Base-by-base conservation (phyloP, 2,113 vertebrate genomes). In the Vulpes vulpes region DNA sequence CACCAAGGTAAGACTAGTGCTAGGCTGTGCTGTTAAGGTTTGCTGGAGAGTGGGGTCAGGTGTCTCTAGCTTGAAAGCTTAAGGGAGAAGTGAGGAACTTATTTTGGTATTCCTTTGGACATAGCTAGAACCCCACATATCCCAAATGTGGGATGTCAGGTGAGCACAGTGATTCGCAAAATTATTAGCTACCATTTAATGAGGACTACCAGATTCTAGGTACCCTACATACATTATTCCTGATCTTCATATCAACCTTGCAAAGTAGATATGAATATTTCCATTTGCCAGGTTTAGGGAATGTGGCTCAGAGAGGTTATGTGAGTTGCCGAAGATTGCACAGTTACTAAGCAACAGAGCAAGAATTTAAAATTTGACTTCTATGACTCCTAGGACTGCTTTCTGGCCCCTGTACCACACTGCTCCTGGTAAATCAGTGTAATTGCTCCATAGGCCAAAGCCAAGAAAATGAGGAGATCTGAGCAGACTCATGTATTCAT, bases 1-100 rank as follows among this genome's bases (percentile, higher is more conserved):
- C 81, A 99, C 99, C n/a, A 99, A 99, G 99, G 99, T 99, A 98
- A 94, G 97, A 87, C 30, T 9, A 30, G 55, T 38, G 55, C 12
- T 17, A 57, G 15, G 8, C 71, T n/a, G 30, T 27, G 73, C 43
- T 30, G 8, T 49, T 10, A 10, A 55, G 62, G 57, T 30, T 15
- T 83, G 30, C 27, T 57, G 11, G 38, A 55, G 10, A 79, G 43
- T 62, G 17, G 23, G 8, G 8, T 49, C 22, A 43, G 6, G 8
- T 32, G 7, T 53, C 23, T 93, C 73, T 20, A 14, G 91, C 64
- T 71, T 27, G 64, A 82, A 20, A 67, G 10, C 27, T 62, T 69
- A 23, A 73, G 35, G 23, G 57, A 91, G 20, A 78, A 38, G n/a
- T 27, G 19, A 51, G n/a, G 60, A 74, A n/a, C 19, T 51, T 92